Percentiles rank a stretch among this genome's conserved stretches.
phyloP scores from a whole-genome alignment of 2,113 vertebrate genomes.

The Leptobrachium ailaonicum region DNA sequence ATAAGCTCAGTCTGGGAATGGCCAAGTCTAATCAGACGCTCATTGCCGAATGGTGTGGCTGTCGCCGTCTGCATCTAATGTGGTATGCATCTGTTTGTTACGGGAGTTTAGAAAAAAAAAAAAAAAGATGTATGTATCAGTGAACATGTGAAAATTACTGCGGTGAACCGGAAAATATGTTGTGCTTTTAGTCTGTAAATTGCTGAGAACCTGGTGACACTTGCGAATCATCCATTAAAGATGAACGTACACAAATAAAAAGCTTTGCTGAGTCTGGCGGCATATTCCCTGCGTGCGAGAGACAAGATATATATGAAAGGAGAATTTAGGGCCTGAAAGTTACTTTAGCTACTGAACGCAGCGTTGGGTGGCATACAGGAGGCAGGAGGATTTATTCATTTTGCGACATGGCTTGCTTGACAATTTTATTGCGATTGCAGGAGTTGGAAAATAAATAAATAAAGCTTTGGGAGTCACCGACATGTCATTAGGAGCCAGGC shows the following conservation, averaged over 20 bases:
- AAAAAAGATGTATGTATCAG: slow-evolving; percentile 79
- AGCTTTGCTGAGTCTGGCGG: slow-evolving; percentile 47
- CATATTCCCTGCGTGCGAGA: no score
- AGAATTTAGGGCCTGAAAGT: no score
- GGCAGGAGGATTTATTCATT: no score
- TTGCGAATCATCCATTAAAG: not conserved
- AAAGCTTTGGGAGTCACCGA: no score
- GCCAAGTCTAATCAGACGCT: slow-evolving; percentile 81
- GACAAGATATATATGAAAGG: no score
- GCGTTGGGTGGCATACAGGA: no score
- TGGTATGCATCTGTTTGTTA: slow-evolving; percentile 79
- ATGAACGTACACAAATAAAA: not conserved
- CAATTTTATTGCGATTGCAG: no score
- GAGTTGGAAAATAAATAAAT: no score
- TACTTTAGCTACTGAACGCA: no score
- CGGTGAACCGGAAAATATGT: slow-evolving; percentile 81
- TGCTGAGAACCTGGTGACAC: slow-evolving; percentile 53
- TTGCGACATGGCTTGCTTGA: no score
- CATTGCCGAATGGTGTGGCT: slow-evolving; percentile 76
- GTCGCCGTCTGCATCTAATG: slow-evolving; percentile 74
- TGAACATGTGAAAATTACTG: slow-evolving; percentile 79
- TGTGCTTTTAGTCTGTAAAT: slow-evolving; percentile 77
- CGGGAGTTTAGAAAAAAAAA: slow-evolving; percentile 61
- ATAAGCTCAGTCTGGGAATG: slow-evolving; percentile 74
- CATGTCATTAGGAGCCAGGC: no score